Conservation (phyloP, 2,888 invertebrate species). For the Eumacrocentrus americanus region DNA sequence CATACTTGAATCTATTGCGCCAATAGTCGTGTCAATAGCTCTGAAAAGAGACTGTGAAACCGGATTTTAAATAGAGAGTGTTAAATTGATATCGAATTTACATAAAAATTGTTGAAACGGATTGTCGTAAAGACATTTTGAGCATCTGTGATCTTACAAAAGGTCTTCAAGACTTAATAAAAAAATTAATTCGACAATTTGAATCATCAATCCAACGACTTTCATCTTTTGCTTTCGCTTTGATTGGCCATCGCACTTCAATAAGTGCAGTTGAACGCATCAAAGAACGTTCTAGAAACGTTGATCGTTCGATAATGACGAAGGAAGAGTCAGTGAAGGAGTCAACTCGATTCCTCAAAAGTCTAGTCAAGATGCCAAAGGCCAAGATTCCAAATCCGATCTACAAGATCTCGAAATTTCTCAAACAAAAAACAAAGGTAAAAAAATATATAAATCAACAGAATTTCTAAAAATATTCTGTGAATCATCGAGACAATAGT, state of each 20-base stretch:
- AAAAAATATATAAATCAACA: conserved; percentile 20
- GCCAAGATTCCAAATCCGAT: conserved; percentile 59
- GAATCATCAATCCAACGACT: no score
- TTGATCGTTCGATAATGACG: conserved; percentile 12
- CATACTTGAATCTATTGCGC: not conserved
- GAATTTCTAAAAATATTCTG: not conserved
- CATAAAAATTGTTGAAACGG: not conserved
- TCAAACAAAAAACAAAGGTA: conserved; percentile 63
- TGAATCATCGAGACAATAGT: no score
- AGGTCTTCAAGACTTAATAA: no score
- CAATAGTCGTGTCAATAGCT: not conserved
- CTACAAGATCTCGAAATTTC: conserved; percentile 59
- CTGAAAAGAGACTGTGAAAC: not conserved
- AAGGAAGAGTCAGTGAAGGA: not conserved
- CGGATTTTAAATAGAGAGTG: not conserved
- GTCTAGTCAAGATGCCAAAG: conserved; percentile 56
- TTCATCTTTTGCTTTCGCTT: no score
- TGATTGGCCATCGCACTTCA: no score
- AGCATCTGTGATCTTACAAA: no score
- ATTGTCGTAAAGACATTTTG: not conserved
- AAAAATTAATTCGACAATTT: no score
- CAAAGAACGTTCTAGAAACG: not conserved
- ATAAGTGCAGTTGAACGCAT: not conserved
- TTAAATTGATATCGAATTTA: not conserved
- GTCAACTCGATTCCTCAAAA: conserved; percentile 10